Evolutionary conservation across 2,888 invertebrate genomes (phyloP).

Genomic region (Acronicta alni): DNA sequence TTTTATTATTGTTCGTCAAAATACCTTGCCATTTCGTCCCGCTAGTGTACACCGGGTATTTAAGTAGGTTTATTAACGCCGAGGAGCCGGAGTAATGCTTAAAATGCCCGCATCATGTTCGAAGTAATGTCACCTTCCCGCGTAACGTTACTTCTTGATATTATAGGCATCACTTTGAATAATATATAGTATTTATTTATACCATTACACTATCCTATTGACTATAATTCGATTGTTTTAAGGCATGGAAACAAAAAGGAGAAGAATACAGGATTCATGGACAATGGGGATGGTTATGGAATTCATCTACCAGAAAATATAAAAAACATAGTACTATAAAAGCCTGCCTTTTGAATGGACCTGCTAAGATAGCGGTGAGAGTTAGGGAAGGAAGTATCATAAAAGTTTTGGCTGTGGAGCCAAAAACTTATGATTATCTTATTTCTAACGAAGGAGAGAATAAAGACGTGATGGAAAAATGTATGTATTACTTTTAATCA

Average conservation of each 20-base stretch:
- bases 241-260: constrained; percentile 98
- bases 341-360: constrained; percentile 85
- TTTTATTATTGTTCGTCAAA: no score
- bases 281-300: constrained; percentile 99
- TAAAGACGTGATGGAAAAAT: constrained; percentile 81
- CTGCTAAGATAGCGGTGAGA: constrained; percentile 94
- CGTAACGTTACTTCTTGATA: no score
- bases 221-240: constrained; percentile 17
- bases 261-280: constrained; percentile 99
- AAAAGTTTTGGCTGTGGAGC: constrained; percentile 94
- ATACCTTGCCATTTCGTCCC: no score
- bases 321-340: constrained; percentile 78
- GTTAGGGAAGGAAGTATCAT: constrained; percentile 91
- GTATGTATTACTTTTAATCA: constrained; percentile 64
- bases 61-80: no score
- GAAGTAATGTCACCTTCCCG: no score
- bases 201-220: not conserved
- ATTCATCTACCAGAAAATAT: constrained; percentile 92
- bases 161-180: no score
- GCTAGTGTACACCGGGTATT: no score
- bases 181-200: no score
- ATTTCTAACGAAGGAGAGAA: constrained; percentile 87
- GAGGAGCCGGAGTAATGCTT: no score
- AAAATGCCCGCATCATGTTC: no score
- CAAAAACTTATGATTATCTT: constrained; percentile 93